Conservation (phyloP, 1,140 invertebrate genomes). For the Druon quercuslanigerum region DNA sequence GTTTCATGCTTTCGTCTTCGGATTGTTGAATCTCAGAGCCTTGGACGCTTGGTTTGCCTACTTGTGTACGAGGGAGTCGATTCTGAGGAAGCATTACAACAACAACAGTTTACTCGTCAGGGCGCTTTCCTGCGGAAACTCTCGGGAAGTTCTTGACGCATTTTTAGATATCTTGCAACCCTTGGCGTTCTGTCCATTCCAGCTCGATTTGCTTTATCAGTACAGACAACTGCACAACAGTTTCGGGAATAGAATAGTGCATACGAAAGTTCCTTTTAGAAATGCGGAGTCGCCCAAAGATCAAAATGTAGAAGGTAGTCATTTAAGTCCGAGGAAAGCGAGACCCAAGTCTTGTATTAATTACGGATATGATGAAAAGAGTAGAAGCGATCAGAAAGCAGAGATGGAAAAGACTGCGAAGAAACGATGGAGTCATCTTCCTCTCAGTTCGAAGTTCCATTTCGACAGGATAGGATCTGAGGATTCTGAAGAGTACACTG, state of each 20-base stretch:
- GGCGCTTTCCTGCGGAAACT: conserved; percentile 78
- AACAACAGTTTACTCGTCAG: conserved; percentile 83
- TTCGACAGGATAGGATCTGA: conserved; percentile 83
- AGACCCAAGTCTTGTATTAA: conserved; percentile 83
- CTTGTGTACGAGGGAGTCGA: conserved; percentile 86
- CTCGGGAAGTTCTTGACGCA: conserved; percentile 82
- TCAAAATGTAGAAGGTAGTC: conserved; percentile 72
- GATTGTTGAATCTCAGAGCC: conserved; percentile 88
- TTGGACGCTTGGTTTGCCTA: conserved; percentile 92
- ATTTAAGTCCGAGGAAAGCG: conserved; percentile 75
- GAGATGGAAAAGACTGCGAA: conserved; percentile 78
- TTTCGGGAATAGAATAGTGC: conserved; percentile 77
- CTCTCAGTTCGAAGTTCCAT: conserved; percentile 79
- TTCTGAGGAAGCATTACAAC: conserved; percentile 88
- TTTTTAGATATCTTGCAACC: conserved; percentile 85
- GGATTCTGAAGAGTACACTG: conserved; percentile 84
- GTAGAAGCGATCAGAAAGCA: conserved; percentile 72
- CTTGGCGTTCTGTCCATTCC: conserved; percentile 85
- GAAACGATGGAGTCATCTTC: conserved; percentile 84
- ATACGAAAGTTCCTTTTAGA: conserved; percentile 53
- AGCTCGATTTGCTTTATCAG: conserved; percentile 88
- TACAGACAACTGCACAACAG: conserved; percentile 85
- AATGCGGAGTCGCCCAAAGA: conserved; percentile 66
- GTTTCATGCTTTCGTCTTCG: conserved; percentile 93
- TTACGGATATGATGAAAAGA: conserved; percentile 71